phyloP scores from a whole-genome alignment of 1,140 invertebrate species.

The Plectus sambesii region DNA sequence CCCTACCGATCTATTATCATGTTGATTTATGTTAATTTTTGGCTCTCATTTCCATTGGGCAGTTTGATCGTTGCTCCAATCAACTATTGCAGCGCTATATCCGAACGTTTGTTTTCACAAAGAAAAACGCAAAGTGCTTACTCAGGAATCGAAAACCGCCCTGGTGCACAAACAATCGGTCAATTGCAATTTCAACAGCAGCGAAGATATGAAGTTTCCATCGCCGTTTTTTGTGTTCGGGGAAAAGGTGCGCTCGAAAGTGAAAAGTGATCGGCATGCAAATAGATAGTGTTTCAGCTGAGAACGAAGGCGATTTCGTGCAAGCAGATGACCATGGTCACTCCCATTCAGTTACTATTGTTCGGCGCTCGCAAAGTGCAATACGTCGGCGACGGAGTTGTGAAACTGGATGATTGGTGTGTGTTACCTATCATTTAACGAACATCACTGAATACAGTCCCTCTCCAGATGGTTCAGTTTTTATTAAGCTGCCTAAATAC shows the following conservation, averaged over 20 bases:
- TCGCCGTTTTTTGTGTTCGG: conserved; percentile 94
- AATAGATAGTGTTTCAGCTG: conserved; percentile 53
- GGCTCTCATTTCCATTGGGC: conserved; percentile 8
- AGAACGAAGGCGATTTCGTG: conserved; percentile 86
- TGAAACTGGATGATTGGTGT: conserved; percentile 71
- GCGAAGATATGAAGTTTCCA: conserved; percentile 65
- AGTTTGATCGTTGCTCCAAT: conserved; percentile 60
- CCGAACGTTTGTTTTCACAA: conserved; percentile 92
- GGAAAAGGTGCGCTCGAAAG: conserved; percentile 61
- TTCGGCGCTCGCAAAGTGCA: conserved; percentile 82
- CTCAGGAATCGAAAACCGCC: conserved; percentile 82
- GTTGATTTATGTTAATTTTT: no score
- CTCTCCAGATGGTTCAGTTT: not conserved
- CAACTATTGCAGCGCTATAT: conserved; percentile 77
- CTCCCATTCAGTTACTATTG: conserved; percentile 77
- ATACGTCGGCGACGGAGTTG: conserved; percentile 49
- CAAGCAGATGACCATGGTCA: conserved; percentile 92
- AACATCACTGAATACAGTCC: conserved; percentile 2
- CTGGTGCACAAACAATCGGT: conserved; percentile 92
- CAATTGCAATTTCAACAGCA: conserved; percentile 66
- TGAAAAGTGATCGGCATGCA: conserved; percentile 13
- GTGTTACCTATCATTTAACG: conserved; percentile 6
- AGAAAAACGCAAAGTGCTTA: conserved; percentile 75
- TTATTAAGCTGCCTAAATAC: conserved; percentile 1
- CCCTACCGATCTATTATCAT: no score